Conservation (phyloP, 1,140 invertebrate genomes). For the Chrysopa pallens region DNA sequence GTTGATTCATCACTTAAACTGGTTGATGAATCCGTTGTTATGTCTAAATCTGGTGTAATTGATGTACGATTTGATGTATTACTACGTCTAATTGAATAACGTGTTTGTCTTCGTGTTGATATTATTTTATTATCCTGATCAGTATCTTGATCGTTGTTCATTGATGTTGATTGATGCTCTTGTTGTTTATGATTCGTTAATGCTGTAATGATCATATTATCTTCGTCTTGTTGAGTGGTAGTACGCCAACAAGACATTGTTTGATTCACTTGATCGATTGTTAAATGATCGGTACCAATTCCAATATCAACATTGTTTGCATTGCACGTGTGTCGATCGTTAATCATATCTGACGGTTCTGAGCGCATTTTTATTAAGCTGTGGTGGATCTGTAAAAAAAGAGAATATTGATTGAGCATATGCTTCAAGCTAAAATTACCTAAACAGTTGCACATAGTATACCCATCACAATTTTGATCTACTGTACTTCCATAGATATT, state of each 20-base stretch:
- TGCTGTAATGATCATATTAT: too few relatives aligned
- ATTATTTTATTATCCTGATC: background rate
- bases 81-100: background rate
- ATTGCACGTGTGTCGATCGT: conserved; percentile 1
- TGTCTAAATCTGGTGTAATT: background rate
- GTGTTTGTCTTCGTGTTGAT: background rate
- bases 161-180: too few relatives aligned
- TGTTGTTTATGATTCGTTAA: background rate
- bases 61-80: too few relatives aligned
- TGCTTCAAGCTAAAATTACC: background rate
- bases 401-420: conserved; percentile 4
- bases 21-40: background rate
- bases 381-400: background rate
- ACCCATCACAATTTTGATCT: too few relatives aligned
- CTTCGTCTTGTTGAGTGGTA: too few relatives aligned
- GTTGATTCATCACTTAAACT: background rate
- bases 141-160: background rate
- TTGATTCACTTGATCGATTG: too few relatives aligned
- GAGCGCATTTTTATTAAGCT: conserved; percentile 7
- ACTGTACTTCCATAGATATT: too few relatives aligned
- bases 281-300: too few relatives aligned
- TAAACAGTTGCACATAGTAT: too few relatives aligned
- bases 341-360: conserved; percentile 8
- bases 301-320: too few relatives aligned
- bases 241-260: too few relatives aligned